Conservation (phyloP, 37 sponge, comb jelly and placozoan species). For the Aplysina aerophoba region DNA sequence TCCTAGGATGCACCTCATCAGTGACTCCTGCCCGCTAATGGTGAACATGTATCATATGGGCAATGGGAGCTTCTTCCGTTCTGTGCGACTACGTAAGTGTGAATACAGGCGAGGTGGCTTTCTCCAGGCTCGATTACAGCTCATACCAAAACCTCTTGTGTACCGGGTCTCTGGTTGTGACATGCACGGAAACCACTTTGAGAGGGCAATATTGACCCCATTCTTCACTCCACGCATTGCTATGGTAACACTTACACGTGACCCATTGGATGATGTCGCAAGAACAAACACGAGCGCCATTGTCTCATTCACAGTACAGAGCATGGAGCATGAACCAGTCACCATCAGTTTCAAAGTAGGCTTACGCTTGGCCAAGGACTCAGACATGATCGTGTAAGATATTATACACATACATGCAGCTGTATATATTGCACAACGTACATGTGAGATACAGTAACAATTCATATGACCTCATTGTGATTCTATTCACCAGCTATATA, state of each 20-base stretch:
- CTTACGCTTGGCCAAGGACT: too few species aligned
- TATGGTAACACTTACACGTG: neutral
- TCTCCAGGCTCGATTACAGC: neutral
- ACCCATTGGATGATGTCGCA: neutral
- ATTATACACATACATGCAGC: neutral
- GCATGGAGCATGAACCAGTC: neutral
- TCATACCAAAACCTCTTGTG: neutral
- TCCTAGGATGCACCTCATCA: neutral
- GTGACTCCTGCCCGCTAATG: neutral
- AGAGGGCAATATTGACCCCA: neutral
- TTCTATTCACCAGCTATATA: too few species aligned
- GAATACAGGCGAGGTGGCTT: neutral
- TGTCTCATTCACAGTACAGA: neutral
- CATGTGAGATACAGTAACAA: too few species aligned
- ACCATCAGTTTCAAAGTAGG: neutral
- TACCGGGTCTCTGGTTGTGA: constrained; percentile 8
- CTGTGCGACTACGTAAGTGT: neutral
- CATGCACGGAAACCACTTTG: neutral
- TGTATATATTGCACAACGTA: too few species aligned
- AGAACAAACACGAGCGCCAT: neutral
- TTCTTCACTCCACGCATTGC: constrained; percentile 14
- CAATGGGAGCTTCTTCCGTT: constrained; percentile 5
- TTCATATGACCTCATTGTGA: too few species aligned
- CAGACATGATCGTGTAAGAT: neutral
- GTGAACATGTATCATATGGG: neutral